Conservation (phyloP, 1,140 invertebrate species). For the Sitobion miscanthi region DNA sequence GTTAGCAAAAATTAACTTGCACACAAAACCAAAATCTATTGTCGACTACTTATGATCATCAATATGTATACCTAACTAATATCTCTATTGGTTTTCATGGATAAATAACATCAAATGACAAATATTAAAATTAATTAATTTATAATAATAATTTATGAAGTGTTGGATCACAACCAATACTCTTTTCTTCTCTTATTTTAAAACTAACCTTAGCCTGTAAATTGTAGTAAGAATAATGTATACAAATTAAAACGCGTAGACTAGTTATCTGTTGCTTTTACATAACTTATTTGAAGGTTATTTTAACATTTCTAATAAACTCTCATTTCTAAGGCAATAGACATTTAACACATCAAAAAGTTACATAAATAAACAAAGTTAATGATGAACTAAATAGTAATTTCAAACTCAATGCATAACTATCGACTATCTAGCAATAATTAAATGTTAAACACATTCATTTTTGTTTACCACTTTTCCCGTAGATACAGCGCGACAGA, state of each 20-base stretch:
- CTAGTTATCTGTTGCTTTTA: background rate
- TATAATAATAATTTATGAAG: background rate
- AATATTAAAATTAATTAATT: background rate
- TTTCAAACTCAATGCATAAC: background rate
- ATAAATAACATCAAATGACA: background rate
- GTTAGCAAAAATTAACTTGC: background rate
- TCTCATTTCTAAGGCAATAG: background rate
- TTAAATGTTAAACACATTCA: background rate
- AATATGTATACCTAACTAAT: too few relatives aligned
- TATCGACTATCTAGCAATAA: background rate
- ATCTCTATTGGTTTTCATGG: background rate
- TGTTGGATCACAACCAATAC: background rate
- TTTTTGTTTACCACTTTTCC: background rate
- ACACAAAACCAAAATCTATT: background rate
- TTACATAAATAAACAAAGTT: background rate
- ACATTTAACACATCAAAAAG: background rate
- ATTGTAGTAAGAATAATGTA: background rate
- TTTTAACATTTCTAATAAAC: background rate
- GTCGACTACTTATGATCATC: too few relatives aligned
- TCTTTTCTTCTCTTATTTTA: background rate
- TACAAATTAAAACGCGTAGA: background rate
- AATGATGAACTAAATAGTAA: background rate
- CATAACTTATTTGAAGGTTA: background rate
- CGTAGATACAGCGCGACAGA: background rate
- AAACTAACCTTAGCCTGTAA: background rate